Evolutionary conservation across 2,113 vertebrate species (phyloP).

Genomic region (Progne subis): DNA sequence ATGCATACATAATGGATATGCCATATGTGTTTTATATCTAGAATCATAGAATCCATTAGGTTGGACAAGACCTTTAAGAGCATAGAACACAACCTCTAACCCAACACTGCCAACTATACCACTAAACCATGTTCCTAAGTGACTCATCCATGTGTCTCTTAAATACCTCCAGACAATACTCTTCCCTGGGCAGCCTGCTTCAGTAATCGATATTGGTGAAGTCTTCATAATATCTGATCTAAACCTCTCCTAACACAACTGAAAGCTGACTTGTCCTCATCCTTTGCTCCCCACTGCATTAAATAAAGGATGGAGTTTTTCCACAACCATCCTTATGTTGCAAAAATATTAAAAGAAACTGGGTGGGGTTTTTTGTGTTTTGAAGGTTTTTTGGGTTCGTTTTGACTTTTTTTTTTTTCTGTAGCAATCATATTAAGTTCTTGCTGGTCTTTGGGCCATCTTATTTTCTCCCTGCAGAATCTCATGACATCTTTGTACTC

Average conservation of each 20-base stretch:
- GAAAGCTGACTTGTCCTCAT: not conserved
- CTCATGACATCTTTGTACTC: not conserved
- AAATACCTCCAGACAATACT: not conserved
- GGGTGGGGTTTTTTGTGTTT: not conserved
- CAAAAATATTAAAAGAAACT: not conserved
- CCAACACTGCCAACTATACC: too few relatives aligned
- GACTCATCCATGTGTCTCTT: fast-evolving
- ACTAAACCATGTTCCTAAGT: not conserved
- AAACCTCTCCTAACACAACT: not conserved
- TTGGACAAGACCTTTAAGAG: not conserved
- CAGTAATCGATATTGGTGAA: not conserved
- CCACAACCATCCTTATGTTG: not conserved
- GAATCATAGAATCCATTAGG: not conserved
- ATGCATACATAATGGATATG: not conserved
- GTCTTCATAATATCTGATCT: not conserved
- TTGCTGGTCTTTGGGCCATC: not conserved
- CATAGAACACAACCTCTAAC: not conserved
- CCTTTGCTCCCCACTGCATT: not conserved
- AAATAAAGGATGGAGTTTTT: not conserved
- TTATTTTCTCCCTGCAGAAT: not conserved
- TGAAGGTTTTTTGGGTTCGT: not conserved
- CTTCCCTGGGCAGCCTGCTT: not conserved
- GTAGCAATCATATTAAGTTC: not conserved
- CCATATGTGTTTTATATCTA: too few relatives aligned
- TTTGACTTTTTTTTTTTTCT: not conserved